These are phyloP conservation scores for Calcarius ornatus DNA, from an alignment of 2,113 vertebrate species.

Conservation along the genomic window DNA sequence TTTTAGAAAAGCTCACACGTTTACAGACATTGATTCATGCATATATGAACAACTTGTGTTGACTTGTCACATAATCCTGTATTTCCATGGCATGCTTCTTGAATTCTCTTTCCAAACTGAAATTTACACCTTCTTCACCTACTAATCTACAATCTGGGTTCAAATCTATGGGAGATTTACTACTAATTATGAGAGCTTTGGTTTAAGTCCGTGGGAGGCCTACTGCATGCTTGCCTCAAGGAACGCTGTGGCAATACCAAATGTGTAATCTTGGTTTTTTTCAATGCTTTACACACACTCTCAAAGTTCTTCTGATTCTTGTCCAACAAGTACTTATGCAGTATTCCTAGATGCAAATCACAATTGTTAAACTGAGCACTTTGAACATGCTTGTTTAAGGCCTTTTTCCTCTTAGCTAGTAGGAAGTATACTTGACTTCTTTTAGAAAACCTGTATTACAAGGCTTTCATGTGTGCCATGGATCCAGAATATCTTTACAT, in stretches of 20 bases:
- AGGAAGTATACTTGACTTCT: not conserved
- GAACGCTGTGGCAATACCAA: not conserved
- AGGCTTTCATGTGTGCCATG: not conserved
- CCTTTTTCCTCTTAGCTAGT: not conserved
- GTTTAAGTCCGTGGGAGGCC: not conserved
- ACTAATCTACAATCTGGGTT: not conserved
- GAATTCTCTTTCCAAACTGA: not conserved
- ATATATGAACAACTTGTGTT: not conserved
- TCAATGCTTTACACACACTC: not conserved
- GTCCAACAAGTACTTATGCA: not conserved
- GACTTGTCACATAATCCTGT: rapidly evolving
- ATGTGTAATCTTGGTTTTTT: not conserved
- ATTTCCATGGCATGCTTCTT: not conserved
- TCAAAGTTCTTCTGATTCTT: not conserved
- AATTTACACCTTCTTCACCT: not conserved
- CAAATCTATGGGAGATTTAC: not conserved
- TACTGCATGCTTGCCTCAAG: not conserved
- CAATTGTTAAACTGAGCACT: not conserved
- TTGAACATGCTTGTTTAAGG: not conserved
- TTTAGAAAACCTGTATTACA: constrained; percentile 4
- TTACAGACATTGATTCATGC: not conserved
- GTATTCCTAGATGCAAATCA: not conserved
- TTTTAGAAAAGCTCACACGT: not conserved
- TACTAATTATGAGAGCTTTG: not conserved
- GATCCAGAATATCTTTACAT: not conserved